Evolutionary conservation across 2,797 vertebrate species (phyloP), one percentile per base, ranked within the genome.

Genomic region (Cossypha niveicapilla): DNA sequence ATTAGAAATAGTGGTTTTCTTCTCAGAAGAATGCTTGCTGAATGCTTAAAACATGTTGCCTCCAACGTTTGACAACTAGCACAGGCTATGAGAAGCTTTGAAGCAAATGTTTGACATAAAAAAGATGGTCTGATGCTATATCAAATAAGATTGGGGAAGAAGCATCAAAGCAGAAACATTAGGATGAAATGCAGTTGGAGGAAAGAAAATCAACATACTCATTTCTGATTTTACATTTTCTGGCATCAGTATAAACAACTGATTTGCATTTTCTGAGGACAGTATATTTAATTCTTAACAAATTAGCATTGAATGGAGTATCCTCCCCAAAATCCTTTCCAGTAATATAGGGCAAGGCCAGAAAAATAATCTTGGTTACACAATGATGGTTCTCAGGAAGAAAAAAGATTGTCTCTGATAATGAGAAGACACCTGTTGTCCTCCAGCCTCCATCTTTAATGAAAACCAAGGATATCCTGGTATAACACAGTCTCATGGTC

Each of bases 1-100:
- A 97, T 97, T 98, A 98, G 98, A 97, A 97, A 95, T 90, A 92
- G 96, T 95, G 89, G 93, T 86, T 97, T 97, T 97, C 96, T 97
- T 97, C 95, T 96, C 16, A 37, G 96, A 95, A 95, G 96, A 95
- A 96, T 97, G 97, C 95, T 81, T 45, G 23, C 93, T 88, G 96
- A 98, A 98, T 97, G 93, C 95, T 97, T 97, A 97, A 97, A 97
- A 96, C 6, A 7, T 80, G 88, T 95, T 97, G 85, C 93, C 37
- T 96, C 95, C 78, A 93, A 97, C 93, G 97, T 97, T 95, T 96
- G 97, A 97, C 97, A 98, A 96, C 93, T 85, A 56, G 58, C 93
- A 95, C 94, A 96, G 94, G 92, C 95, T 97, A 74, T 54, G 85
- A 92, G 96, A 77, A 86, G 95, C 93, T 98, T 96, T 97, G 97